Evolutionary conservation across 2,888 invertebrate genomes (phyloP).

Genomic region (Leistus spinibarbis): DNA sequence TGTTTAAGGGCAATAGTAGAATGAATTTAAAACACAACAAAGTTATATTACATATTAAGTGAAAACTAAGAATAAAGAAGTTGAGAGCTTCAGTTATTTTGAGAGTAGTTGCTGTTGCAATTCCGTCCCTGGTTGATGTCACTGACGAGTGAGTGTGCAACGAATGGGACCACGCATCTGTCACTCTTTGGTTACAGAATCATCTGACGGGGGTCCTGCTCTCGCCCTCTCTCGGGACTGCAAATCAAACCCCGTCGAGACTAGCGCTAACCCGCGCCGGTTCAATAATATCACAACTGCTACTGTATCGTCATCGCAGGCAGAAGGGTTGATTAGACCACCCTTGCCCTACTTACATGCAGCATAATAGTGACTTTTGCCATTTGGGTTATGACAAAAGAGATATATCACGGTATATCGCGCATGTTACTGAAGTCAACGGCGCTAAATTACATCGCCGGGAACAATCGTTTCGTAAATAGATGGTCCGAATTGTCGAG

Average conservation of each 20-base stretch:
- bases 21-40: no score
- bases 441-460: conserved; percentile 29
- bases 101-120: background rate
- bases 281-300: background rate
- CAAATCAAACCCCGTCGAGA: conserved; percentile 9
- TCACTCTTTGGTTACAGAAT: conserved; percentile 4
- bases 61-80: background rate
- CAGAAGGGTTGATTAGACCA: conserved; percentile 17
- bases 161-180: conserved; percentile 5
- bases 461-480: conserved; percentile 21
- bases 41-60: no score
- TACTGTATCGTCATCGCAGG: background rate
- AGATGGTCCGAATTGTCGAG: conserved; percentile 18
- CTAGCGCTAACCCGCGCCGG: background rate
- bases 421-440: conserved; percentile 29
- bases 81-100: background rate
- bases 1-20: no score
- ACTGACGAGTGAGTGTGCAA: background rate
- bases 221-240: conserved; percentile 2
- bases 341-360: conserved; percentile 3
- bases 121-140: background rate
- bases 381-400: conserved; percentile 24
- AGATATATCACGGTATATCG: conserved; percentile 25
- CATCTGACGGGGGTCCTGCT: background rate
- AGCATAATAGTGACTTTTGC: background rate